phyloP scores from a whole-genome alignment of 2,888 invertebrate species.

The Luffia ferchaultella region DNA sequence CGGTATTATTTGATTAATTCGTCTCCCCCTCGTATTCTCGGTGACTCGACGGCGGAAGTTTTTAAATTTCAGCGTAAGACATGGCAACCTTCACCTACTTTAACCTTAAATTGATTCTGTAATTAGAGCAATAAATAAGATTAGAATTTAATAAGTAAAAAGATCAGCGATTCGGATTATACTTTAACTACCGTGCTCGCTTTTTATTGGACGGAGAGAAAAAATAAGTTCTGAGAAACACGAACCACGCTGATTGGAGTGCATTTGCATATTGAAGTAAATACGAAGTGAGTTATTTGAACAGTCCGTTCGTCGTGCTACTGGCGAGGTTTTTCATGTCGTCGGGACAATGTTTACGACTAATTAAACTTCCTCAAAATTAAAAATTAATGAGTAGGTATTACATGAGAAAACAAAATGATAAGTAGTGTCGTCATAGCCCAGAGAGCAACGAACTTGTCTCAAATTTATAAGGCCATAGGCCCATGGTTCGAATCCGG shows the following conservation, averaged over 20 bases:
- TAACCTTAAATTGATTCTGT: conserved; percentile 54
- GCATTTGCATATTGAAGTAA: conserved; percentile 59
- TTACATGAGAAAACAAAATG: no score
- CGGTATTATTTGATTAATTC: conserved; percentile 67
- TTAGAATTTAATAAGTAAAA: conserved; percentile 61
- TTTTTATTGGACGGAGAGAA: background rate
- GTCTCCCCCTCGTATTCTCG: conserved; percentile 63
- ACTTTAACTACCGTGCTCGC: conserved; percentile 39
- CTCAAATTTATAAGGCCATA: no score
- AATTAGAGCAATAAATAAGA: conserved; percentile 47
- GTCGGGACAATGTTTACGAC: background rate
- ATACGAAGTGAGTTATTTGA: conserved; percentile 17
- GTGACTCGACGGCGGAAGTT: conserved; percentile 60
- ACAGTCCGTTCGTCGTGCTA: background rate
- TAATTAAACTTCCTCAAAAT: background rate
- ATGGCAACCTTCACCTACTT: conserved; percentile 60
- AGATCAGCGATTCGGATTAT: no score
- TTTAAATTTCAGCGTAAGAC: conserved; percentile 59
- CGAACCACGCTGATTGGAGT: conserved; percentile 56
- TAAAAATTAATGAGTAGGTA: background rate
- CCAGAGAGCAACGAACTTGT: no score
- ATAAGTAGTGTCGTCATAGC: no score
- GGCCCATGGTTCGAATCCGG: no score
- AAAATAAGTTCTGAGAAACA: conserved; percentile 50
- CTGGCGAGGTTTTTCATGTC: background rate